Percentiles rank a stretch among this genome's conserved stretches.
Conservation (phyloP, 2,797 vertebrate species). For the Synanceia verrucosa region DNA sequence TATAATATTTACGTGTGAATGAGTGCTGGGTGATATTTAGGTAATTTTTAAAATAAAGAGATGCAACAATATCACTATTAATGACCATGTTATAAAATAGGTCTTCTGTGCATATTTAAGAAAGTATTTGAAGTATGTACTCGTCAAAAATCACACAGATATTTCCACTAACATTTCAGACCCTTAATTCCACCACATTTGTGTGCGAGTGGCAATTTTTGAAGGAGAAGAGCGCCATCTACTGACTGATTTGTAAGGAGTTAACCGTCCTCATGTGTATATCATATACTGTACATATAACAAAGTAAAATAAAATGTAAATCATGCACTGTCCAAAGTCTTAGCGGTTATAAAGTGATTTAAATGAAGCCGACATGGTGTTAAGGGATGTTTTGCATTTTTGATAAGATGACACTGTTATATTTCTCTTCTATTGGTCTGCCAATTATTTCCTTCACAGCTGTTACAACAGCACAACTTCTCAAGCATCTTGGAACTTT, state of each 20-base stretch:
- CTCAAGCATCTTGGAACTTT: neutral
- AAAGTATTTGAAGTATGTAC: neutral
- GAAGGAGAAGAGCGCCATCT: slow-evolving; percentile 66
- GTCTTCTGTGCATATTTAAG: neutral
- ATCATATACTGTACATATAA: too few species aligned
- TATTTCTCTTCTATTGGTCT: neutral
- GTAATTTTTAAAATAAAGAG: neutral
- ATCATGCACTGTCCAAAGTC: neutral
- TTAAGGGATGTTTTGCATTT: neutral
- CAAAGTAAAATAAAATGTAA: neutral
- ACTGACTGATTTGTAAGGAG: neutral
- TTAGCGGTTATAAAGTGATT: neutral
- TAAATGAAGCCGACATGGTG: neutral
- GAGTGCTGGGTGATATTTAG: neutral
- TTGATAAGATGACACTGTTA: neutral
- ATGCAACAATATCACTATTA: too few species aligned
- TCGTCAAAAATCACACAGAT: neutral
- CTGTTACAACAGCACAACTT: neutral
- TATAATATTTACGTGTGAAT: neutral
- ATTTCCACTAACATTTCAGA: neutral
- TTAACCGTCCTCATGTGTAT: neutral
- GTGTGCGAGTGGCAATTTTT: neutral
- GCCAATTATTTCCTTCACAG: neutral
- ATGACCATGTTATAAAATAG: too few species aligned
- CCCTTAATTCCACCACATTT: neutral